Conservation (phyloP, 2,797 vertebrate genomes). For the Fundulus diaphanus region DNA sequence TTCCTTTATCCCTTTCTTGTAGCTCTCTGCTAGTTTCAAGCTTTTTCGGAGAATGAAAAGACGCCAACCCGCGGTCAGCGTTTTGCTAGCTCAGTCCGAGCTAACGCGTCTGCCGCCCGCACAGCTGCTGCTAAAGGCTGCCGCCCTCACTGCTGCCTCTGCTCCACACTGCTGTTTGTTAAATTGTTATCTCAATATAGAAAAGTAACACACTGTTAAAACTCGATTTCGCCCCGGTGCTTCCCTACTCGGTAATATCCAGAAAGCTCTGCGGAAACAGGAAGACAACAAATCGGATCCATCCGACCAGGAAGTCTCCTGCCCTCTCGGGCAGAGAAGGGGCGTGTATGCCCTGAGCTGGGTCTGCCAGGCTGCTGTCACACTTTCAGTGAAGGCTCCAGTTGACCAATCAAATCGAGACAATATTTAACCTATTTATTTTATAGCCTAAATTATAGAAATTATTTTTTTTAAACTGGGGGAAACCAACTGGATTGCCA, state of each 20-base stretch:
- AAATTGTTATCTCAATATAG: neutral
- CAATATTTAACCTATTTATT: neutral
- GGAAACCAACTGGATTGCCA: neutral
- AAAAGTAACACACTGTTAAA: neutral
- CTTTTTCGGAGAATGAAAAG: slow-evolving; percentile 1
- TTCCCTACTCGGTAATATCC: slow-evolving; percentile 19
- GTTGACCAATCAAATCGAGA: neutral
- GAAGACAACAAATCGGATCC: slow-evolving; percentile 32
- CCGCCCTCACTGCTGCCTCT: neutral
- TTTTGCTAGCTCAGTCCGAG: slow-evolving; percentile 50
- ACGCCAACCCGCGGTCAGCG: neutral
- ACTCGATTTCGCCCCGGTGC: neutral
- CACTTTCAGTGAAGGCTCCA: neutral
- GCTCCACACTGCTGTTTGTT: slow-evolving; percentile 16
- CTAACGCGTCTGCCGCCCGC: slow-evolving; percentile 33
- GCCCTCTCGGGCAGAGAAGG: fast-evolving
- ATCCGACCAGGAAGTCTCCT: slow-evolving; percentile 71
- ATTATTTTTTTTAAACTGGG: neutral
- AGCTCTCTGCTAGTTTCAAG: slow-evolving; percentile 16
- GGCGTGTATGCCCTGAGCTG: neutral
- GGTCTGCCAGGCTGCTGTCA: slow-evolving; percentile 49
- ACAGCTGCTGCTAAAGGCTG: slow-evolving; percentile 12
- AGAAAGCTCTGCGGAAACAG: slow-evolving; percentile 19
- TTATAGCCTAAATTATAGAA: neutral
- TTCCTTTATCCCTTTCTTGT: slow-evolving; percentile 13